These are phyloP conservation scores for Pelobates cultripes DNA, from an alignment of 2,797 vertebrate genomes.

Conservation along the genomic window DNA sequence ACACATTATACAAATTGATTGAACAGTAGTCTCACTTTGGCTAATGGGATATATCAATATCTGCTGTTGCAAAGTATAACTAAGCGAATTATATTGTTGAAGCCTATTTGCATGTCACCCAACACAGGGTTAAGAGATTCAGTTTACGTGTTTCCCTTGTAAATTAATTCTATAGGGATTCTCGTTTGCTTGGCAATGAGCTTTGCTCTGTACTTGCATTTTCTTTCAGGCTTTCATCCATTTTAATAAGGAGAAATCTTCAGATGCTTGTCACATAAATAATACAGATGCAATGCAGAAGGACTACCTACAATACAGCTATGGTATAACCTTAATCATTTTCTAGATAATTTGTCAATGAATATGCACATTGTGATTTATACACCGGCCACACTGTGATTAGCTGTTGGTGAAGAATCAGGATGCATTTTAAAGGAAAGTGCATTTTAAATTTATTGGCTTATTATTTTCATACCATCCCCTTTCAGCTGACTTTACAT, in stretches of 20 bases:
- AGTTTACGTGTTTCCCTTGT: too few species aligned
- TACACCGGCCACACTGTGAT: conserved; percentile 24
- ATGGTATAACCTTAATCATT: conserved; percentile 36
- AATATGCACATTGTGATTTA: conserved; percentile 48
- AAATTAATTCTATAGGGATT: too few species aligned
- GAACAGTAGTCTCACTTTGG: too few species aligned
- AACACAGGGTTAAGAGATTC: too few species aligned
- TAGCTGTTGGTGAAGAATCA: conserved; percentile 23
- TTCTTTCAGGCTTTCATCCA: neutral
- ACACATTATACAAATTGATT: too few species aligned
- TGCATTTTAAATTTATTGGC: conserved; percentile 45
- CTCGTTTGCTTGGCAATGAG: neutral
- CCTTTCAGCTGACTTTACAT: conserved; percentile 44
- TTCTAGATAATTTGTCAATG: conserved; percentile 48
- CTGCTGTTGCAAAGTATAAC: too few species aligned
- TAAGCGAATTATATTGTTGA: too few species aligned
- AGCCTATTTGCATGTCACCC: too few species aligned
- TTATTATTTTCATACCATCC: conserved; percentile 45
- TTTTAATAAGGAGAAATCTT: conserved; percentile 26
- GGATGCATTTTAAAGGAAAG: conserved; percentile 35
- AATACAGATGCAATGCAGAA: conserved; percentile 31
- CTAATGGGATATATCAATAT: too few species aligned
- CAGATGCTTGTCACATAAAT: conserved; percentile 38
- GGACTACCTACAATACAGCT: conserved; percentile 9
- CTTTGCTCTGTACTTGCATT: neutral